Percentiles rank a stretch among this genome's conserved stretches.
These are phyloP conservation scores for Chaetodon auriga DNA, from an alignment of 2,113 vertebrate genomes.

Conservation along the genomic window DNA sequence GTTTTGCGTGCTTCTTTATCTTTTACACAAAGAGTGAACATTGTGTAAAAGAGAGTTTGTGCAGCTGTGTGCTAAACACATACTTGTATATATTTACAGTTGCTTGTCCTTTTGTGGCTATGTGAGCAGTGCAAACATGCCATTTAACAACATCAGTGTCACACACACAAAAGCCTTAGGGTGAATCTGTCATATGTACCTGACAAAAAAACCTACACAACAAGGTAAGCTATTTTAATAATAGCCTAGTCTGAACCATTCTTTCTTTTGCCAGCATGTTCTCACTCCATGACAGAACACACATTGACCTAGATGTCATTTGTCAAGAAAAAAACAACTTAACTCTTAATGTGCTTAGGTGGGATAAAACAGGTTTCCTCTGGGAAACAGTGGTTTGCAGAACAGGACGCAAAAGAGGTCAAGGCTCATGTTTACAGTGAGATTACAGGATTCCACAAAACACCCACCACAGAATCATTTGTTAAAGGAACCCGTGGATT, in stretches of 20 bases:
- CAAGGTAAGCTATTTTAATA: conserved; percentile 56
- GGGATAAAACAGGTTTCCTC: not conserved
- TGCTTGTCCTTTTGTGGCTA: not conserved
- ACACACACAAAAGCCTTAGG: conserved; percentile 12
- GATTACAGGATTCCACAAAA: not conserved
- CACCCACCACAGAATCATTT: not conserved
- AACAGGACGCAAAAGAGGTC: not conserved
- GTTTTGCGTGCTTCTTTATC: not conserved
- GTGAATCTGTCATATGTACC: not conserved
- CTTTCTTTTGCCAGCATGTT: conserved; percentile 11
- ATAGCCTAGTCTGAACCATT: not conserved
- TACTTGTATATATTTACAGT: conserved; percentile 4
- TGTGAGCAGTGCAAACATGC: conserved; percentile 30
- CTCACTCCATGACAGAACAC: conserved; percentile 30
- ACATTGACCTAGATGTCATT: not conserved
- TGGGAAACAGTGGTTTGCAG: not conserved
- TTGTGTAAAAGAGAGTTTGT: not conserved
- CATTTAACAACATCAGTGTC: conserved; percentile 14
- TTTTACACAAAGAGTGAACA: not conserved
- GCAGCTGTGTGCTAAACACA: not conserved
- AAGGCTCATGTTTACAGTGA: not conserved
- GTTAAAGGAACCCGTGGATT: not conserved
- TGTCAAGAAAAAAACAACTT: conserved; percentile 5
- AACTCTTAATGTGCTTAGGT: conserved; percentile 3
- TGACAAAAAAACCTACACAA: conserved; percentile 14